These are phyloP conservation scores for Phenganax marumi DNA, from an alignment of 92 coral and sea anemone species.

Conservation along the genomic window DNA sequence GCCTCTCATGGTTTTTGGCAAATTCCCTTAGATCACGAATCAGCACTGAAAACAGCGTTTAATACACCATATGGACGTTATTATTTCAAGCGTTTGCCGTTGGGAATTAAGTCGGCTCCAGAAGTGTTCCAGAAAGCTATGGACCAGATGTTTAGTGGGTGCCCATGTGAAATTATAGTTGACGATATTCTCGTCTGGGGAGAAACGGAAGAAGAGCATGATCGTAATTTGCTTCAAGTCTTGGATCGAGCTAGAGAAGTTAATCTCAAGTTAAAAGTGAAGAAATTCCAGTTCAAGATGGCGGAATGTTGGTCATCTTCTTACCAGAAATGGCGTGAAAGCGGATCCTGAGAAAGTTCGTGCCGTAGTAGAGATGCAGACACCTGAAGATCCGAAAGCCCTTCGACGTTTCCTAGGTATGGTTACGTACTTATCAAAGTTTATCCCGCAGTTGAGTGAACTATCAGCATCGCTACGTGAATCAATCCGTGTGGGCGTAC, in stretches of 20 bases:
- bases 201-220: constrained; percentile 6
- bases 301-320: constrained; percentile 34
- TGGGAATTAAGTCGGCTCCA: constrained; percentile 27
- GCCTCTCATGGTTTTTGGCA: constrained; percentile 26
- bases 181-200: constrained; percentile 39
- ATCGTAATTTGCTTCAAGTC: not conserved
- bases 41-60: constrained; percentile 8
- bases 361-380: constrained; percentile 12
- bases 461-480: constrained; percentile 39
- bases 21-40: constrained; percentile 15
- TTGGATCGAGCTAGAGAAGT: constrained; percentile 11
- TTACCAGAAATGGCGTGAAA: constrained; percentile 32
- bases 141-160: constrained; percentile 15
- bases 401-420: constrained; percentile 39
- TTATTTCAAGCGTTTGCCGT: constrained; percentile 12
- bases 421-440: constrained; percentile 37
- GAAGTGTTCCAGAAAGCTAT: constrained; percentile 35
- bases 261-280: constrained; percentile 16
- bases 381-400: constrained; percentile 13
- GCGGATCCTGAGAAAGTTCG: constrained; percentile 34
- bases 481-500: constrained; percentile 22
- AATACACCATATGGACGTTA: constrained; percentile 23
- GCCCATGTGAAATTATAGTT: constrained; percentile 22
- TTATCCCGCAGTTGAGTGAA: constrained; percentile 41
- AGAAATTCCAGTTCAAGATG: constrained; percentile 12